Base-by-base conservation (phyloP, 2,113 vertebrate species). In the Coryphaenoides rupestris region DNA sequence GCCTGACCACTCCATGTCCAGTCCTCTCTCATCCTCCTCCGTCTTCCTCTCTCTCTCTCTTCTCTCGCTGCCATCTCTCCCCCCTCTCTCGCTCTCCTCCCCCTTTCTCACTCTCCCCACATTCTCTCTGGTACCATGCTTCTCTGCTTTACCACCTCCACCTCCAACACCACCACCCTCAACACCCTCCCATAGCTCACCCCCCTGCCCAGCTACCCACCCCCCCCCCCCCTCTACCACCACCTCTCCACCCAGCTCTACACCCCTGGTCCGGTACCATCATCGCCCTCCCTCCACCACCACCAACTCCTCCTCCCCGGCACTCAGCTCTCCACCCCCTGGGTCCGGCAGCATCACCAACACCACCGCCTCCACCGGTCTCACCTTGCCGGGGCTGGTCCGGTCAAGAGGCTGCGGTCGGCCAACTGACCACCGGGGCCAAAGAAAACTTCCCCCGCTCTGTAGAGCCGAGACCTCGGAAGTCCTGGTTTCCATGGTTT, bases 371-470 rank as follows among this genome's bases (percentile, higher is more conserved):
- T 65, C 74, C 68, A 64, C 75, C 66, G 66, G 81, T 75, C 68
- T 82, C 77, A 79, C 16, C 82, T 79, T 75, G 78, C 82, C 79
- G 79, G 80, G 64, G 65, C 77, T 82, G 84, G 78, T 85, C 86
- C 83, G 69, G 73, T 82, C 75, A 83, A 84, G 84, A 89, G 80
- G 70, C 86, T 88, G 87, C 76, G 88, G 88, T 89, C 53, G 67
- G 85, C 74, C 84, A 88, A 90, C 89, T 89, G 91, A 88, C 77
- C 80, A 63, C 71, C 53, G 61, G 3, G 69, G 90, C 89, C 90
- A 92, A 92, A 78, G 75, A 88, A 89, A 89, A 91, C 89, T 90
- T 90, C 89, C 87, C 89, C 78, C 73, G 62, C 69, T 89, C 87
- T 89, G 89, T 83, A 85, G 77, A 86, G 88, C 80, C 83, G 77